phyloP scores from a whole-genome alignment of 2,888 invertebrate genomes.

The Chloroclysta siterata region DNA sequence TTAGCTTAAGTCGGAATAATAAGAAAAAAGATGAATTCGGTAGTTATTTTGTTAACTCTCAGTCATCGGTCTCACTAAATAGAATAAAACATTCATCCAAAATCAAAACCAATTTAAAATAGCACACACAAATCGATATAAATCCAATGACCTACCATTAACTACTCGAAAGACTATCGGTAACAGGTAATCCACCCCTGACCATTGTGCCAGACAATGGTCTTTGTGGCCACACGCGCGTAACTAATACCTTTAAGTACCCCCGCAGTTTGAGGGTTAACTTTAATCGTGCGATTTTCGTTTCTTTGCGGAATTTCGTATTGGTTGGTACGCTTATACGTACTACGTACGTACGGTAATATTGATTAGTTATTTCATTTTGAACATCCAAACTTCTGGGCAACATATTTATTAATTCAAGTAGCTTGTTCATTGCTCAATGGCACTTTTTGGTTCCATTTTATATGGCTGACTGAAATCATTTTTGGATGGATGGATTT shows the following conservation, averaged over 20 bases:
- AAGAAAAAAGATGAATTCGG: too few species aligned
- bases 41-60: neutral
- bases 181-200: constrained; percentile 56
- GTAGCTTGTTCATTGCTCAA: too few species aligned
- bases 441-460: too few species aligned
- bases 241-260: constrained; percentile 71
- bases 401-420: too few species aligned
- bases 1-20: too few species aligned
- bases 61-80: neutral
- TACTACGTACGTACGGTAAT: too few species aligned
- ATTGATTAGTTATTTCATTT: neutral
- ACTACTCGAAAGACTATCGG: constrained; percentile 45
- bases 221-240: constrained; percentile 70
- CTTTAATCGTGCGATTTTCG: constrained; percentile 65
- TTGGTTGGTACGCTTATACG: constrained; percentile 51
- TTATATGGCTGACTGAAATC: too few species aligned
- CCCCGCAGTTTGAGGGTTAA: constrained; percentile 58
- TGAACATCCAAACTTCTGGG: neutral
- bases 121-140: constrained; percentile 25
- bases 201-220: constrained; percentile 57
- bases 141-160: constrained; percentile 42
- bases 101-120: constrained; percentile 8
- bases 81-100: neutral
- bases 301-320: constrained; percentile 26
- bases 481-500: too few species aligned